phyloP scores from a whole-genome alignment of 2,888 invertebrate genomes.

The Napeogenes inachia region DNA sequence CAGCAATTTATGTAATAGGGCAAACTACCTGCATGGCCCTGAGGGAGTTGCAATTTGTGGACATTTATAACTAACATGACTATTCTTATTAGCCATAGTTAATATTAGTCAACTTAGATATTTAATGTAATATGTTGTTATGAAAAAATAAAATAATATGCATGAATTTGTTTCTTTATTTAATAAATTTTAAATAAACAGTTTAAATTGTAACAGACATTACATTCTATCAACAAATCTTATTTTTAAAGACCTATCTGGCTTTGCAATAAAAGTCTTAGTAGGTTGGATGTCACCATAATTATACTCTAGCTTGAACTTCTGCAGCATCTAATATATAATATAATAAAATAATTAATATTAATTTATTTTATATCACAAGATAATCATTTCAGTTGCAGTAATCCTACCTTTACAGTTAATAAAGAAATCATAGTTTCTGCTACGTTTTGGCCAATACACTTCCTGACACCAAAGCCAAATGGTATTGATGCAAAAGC shows the following conservation, averaged over 20 bases:
- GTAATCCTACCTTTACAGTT: conserved; percentile 69
- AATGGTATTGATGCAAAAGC: conserved; percentile 80
- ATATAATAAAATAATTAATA: not conserved
- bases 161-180: conserved; percentile 3
- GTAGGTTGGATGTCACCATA: conserved; percentile 80
- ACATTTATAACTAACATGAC: not conserved
- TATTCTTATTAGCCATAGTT: conserved; percentile 6
- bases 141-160: too few species aligned
- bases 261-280: conserved; percentile 76
- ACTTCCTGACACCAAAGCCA: conserved; percentile 79
- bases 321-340: conserved; percentile 70
- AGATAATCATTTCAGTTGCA: not conserved
- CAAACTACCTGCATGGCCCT: too few species aligned
- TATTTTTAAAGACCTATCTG: conserved; percentile 79
- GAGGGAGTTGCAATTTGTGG: too few species aligned
- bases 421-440: conserved; percentile 78
- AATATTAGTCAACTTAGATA: conserved; percentile 10
- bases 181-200: conserved; percentile 5
- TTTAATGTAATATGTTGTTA: not conserved
- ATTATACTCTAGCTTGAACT: conserved; percentile 81
- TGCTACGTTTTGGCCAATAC: conserved; percentile 79
- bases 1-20: too few species aligned
- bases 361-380: not conserved
- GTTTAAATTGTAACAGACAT: conserved; percentile 7
- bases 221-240: conserved; percentile 78